Percentiles rank a stretch among this genome's conserved stretches.
Conservation (phyloP, 2,888 invertebrate genomes). For the Latheticus oryzae region DNA sequence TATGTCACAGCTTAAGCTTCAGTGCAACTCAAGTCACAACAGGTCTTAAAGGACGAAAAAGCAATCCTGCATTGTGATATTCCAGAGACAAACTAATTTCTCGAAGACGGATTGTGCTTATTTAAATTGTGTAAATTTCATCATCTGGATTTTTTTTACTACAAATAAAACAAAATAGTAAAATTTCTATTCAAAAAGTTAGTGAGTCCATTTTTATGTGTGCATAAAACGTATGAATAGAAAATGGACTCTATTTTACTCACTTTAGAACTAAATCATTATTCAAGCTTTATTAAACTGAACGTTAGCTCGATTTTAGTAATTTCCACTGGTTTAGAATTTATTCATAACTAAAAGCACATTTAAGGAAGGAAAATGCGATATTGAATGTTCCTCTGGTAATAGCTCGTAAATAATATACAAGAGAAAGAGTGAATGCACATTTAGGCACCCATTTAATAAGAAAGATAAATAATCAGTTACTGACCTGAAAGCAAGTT, state of each 20-base stretch:
- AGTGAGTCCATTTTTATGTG: neutral
- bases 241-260: too few relatives aligned
- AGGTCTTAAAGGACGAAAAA: slow-evolving; percentile 8
- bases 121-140: too few relatives aligned
- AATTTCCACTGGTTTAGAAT: slow-evolving; percentile 14
- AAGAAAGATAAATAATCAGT: slow-evolving; percentile 13
- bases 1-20: slow-evolving; percentile 11
- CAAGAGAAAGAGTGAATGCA: slow-evolving; percentile 4
- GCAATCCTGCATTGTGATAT: slow-evolving; percentile 2
- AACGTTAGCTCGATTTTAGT: slow-evolving; percentile 1
- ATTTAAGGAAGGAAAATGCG: slow-evolving; percentile 8
- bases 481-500: slow-evolving; percentile 5
- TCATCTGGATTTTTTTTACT: too few relatives aligned
- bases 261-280: slow-evolving; percentile 7
- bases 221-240: neutral
- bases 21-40: slow-evolving; percentile 13
- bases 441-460: slow-evolving; percentile 14
- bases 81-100: slow-evolving; percentile 9
- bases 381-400: slow-evolving; percentile 4
- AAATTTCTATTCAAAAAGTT: too few relatives aligned
- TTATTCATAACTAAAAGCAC: too few relatives aligned
- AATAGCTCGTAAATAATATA: slow-evolving; percentile 17
- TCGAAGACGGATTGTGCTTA: too few relatives aligned
- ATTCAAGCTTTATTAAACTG: slow-evolving; percentile 14
- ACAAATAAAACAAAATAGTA: too few relatives aligned